phyloP scores from a whole-genome alignment of 1,140 invertebrate species.

The Caenorhabditis tropicalis region DNA sequence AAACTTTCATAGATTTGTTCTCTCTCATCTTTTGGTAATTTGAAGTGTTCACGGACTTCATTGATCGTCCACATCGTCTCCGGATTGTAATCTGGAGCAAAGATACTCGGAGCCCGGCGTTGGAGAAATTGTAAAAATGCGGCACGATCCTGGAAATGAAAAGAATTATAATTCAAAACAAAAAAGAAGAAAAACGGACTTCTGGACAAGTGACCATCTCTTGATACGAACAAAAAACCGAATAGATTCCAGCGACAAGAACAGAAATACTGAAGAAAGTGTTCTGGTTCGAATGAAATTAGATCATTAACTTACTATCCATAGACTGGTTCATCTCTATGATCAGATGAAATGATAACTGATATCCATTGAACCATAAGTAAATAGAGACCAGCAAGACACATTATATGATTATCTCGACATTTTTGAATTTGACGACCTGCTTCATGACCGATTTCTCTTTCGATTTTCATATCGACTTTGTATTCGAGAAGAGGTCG shows the following conservation, averaged over 20 bases:
- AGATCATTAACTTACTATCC: not conserved
- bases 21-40: not conserved
- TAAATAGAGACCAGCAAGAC: not conserved
- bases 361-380: not conserved
- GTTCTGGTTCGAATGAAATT: not conserved
- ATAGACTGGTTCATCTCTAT: not conserved
- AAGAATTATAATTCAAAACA: too few relatives aligned
- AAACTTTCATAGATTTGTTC: not conserved
- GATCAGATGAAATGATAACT: not conserved
- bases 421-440: not conserved
- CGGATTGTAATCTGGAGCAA: not conserved
- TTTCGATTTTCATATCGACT: not conserved
- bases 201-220: constrained; percentile 1
- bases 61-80: not conserved
- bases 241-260: not conserved
- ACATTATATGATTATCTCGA: not conserved
- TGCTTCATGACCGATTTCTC: not conserved
- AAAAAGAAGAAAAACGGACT: too few relatives aligned
- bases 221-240: not conserved
- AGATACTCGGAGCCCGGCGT: not conserved
- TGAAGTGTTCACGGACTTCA: not conserved
- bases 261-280: not conserved
- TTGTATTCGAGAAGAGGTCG: not conserved
- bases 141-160: not conserved
- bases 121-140: not conserved